phyloP scores from a whole-genome alignment of 2,888 invertebrate genomes.

The Biston stratarius region DNA sequence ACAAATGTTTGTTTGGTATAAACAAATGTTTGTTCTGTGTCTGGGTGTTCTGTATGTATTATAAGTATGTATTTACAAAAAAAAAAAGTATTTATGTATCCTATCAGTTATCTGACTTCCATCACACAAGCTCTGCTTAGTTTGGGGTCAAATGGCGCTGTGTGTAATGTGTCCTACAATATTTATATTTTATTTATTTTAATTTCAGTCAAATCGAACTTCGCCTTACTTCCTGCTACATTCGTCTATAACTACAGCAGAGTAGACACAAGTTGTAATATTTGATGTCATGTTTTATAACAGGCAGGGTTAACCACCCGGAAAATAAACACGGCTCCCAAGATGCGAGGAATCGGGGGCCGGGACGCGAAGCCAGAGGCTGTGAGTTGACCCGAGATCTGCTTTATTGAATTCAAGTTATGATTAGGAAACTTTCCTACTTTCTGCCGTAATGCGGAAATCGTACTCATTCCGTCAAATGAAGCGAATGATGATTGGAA shows the following conservation, averaged over 20 bases:
- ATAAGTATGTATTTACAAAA: too few species aligned
- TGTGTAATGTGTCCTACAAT: too few species aligned
- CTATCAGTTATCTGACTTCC: too few species aligned
- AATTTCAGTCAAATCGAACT: neutral
- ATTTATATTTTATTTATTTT: too few species aligned
- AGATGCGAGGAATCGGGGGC: slow-evolving; percentile 61
- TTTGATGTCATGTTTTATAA: slow-evolving; percentile 55
- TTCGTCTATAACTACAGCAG: slow-evolving; percentile 11
- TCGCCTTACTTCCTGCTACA: slow-evolving; percentile 1
- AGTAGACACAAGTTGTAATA: slow-evolving; percentile 26
- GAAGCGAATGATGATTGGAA: slow-evolving; percentile 40
- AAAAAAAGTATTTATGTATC: too few species aligned
- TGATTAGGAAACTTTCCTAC: slow-evolving; percentile 62
- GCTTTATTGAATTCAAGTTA: slow-evolving; percentile 75
- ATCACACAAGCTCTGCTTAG: too few species aligned
- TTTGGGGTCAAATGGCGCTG: too few species aligned
- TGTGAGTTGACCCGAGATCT: slow-evolving; percentile 59
- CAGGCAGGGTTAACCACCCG: slow-evolving; percentile 67
- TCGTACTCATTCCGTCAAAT: slow-evolving; percentile 32
- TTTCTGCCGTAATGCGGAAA: slow-evolving; percentile 22
- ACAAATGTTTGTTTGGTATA: too few species aligned
- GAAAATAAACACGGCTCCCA: slow-evolving; percentile 76
- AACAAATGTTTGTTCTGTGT: too few species aligned
- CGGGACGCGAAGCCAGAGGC: slow-evolving; percentile 69
- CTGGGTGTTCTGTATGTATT: too few species aligned